Conservation (phyloP, 23 tunicate species). For the Ciona savignyi region DNA sequence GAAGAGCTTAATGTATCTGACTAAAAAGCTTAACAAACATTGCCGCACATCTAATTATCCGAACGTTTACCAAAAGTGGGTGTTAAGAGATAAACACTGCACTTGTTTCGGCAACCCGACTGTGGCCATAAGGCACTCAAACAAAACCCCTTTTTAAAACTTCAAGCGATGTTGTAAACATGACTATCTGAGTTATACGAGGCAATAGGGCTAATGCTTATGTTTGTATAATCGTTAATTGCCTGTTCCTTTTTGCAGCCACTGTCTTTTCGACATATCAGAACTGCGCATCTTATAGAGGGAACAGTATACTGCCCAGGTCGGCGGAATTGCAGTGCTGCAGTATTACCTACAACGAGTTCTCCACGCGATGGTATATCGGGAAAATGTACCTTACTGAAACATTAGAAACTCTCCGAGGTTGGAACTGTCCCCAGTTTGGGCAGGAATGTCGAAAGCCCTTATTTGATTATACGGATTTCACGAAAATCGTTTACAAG, state of each 20-base stretch:
- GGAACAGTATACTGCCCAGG: not conserved
- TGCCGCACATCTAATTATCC: too few species aligned
- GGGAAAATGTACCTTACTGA: not conserved
- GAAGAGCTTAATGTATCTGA: too few species aligned
- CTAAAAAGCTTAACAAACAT: too few species aligned
- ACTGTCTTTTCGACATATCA: not conserved
- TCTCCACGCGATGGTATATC: not conserved
- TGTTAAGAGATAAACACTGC: too few species aligned
- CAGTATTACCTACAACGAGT: not conserved
- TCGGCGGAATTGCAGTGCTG: not conserved
- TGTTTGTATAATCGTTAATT: too few species aligned
- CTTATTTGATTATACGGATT: conserved; percentile 8
- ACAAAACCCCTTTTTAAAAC: too few species aligned
- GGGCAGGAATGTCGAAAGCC: not conserved
- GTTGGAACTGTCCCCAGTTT: conserved; percentile 11
- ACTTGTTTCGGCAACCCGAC: too few species aligned
- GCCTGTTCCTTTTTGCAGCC: not conserved
- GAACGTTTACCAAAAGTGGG: too few species aligned
- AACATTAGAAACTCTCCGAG: conserved; percentile 3
- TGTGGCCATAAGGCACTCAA: too few species aligned
- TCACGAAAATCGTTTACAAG: conserved; percentile 8
- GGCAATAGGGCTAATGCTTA: too few species aligned
- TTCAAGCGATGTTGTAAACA: too few species aligned
- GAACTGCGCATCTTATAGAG: not conserved
- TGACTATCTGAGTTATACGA: too few species aligned